Conservation (phyloP, 1,140 invertebrate species). For the Saccostrea echinata region DNA sequence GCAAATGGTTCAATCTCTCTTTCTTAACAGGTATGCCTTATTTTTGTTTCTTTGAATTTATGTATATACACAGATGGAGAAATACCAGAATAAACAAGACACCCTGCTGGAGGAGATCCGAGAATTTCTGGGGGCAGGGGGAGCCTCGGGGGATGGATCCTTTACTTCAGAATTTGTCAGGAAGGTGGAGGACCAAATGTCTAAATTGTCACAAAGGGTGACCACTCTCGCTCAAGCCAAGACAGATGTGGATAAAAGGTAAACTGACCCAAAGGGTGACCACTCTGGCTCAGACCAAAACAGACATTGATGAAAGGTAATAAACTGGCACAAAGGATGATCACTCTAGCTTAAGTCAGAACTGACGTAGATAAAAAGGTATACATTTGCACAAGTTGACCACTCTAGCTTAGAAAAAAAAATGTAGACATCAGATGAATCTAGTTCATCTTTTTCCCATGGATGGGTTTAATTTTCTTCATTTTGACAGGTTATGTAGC, state of each 20-base stretch:
- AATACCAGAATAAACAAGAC: constrained; percentile 5
- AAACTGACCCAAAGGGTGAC: background rate
- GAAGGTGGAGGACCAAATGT: constrained; percentile 14
- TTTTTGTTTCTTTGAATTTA: background rate
- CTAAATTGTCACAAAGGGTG: background rate
- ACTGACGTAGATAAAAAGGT: constrained; percentile 16
- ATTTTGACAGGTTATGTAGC: constrained; percentile 1
- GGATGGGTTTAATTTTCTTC: background rate
- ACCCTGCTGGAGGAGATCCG: background rate
- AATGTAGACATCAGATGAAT: no score
- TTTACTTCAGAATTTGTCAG: background rate
- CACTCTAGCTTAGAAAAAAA: no score
- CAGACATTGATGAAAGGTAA: background rate
- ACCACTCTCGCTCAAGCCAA: background rate
- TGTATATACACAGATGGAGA: background rate
- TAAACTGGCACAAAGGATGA: background rate
- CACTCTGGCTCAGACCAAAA: background rate
- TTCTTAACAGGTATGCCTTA: background rate
- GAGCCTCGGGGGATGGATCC: background rate
- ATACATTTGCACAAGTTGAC: background rate
- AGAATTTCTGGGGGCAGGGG: background rate
- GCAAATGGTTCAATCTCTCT: no score
- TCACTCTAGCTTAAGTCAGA: background rate
- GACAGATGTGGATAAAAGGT: constrained; percentile 22
- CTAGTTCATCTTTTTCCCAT: no score